phyloP scores from a whole-genome alignment of 2,797 vertebrate genomes.

The Peromyscus eremicus region DNA sequence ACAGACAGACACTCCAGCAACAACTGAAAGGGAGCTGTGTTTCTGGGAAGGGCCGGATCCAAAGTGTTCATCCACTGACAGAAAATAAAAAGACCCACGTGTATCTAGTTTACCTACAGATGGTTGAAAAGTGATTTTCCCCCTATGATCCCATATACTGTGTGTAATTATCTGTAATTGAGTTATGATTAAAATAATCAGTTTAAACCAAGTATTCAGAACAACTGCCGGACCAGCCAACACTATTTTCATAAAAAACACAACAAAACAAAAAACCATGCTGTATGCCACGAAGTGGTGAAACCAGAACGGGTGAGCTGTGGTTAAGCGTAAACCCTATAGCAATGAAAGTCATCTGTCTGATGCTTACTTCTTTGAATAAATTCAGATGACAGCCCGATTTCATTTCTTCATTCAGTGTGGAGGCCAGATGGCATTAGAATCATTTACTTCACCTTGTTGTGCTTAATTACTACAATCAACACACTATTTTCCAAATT shows the following conservation, averaged over 20 bases:
- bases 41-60: neutral
- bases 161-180: constrained; percentile 78
- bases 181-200: constrained; percentile 69
- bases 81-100: neutral
- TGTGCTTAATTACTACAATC: constrained; percentile 99
- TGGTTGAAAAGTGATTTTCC: constrained; percentile 50
- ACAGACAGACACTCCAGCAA: constrained; percentile 18
- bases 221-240: neutral
- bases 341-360: constrained; percentile 85
- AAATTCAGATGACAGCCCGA: constrained; percentile 95
- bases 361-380: constrained; percentile 93
- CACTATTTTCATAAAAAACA: constrained; percentile 48
- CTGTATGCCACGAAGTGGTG: constrained; percentile 46
- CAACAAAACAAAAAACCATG: constrained; percentile 3
- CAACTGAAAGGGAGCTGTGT: neutral
- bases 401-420: constrained; percentile 95
- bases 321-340: constrained; percentile 76
- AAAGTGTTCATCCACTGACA: neutral
- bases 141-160: constrained; percentile 49
- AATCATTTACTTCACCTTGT: constrained; percentile 99
- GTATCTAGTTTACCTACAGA: constrained; percentile 57
- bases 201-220: constrained; percentile 62
- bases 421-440: constrained; percentile 97
- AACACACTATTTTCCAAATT: constrained; percentile 99
- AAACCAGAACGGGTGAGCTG: constrained; percentile 69